phyloP scores from a whole-genome alignment of 2,888 invertebrate genomes.

The Euplexia lucipara region DNA sequence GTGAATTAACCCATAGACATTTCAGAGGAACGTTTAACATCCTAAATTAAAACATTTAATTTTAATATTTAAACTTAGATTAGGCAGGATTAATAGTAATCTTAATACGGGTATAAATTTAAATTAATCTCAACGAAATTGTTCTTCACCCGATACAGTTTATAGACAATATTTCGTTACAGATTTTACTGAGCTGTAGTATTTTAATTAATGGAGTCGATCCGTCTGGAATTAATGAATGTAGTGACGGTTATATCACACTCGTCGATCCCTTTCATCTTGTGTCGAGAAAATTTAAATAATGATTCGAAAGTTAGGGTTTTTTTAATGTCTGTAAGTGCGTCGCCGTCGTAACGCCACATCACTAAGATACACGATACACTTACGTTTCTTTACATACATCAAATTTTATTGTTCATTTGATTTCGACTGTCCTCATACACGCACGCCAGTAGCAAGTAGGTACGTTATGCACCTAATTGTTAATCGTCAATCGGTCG shows the following conservation, averaged over 20 bases:
- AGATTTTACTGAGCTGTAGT: slow-evolving; percentile 78
- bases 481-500: no score
- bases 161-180: slow-evolving; percentile 76
- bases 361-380: no score
- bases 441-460: no score
- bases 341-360: no score
- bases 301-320: slow-evolving; percentile 6
- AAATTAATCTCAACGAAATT: slow-evolving; percentile 63
- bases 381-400: no score
- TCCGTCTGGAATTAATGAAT: slow-evolving; percentile 76
- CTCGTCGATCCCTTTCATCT: slow-evolving; percentile 53
- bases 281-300: slow-evolving; percentile 40
- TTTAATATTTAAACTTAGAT: slow-evolving; percentile 66
- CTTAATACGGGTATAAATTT: slow-evolving; percentile 62
- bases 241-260: slow-evolving; percentile 49
- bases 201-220: slow-evolving; percentile 84
- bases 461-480: no score
- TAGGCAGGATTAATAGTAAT: slow-evolving; percentile 63
- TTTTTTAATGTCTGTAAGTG: not conserved
- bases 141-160: slow-evolving; percentile 49
- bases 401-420: no score
- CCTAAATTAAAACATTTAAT: slow-evolving; percentile 53
- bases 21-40: slow-evolving; percentile 28
- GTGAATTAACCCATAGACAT: slow-evolving; percentile 25
- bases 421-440: no score